Base-by-base conservation (phyloP, 2,113 vertebrate species). In the Egretta garzetta region DNA sequence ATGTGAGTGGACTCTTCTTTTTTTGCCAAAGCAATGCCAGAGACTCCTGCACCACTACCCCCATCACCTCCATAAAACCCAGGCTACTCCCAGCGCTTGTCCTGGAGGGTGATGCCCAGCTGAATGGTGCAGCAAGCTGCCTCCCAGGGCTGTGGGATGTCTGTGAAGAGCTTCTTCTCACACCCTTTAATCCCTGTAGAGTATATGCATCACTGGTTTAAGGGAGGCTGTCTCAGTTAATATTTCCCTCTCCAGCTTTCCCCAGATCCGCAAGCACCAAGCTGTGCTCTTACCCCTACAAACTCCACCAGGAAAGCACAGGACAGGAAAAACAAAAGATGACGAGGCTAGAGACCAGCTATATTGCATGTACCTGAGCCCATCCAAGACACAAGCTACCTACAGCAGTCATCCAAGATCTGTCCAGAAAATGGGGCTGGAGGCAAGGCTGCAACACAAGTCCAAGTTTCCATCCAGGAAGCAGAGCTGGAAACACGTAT, bases 401-500 rank as follows among this genome's bases (percentile, higher is more conserved):
- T 12, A 11, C 52, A 19, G 8, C 22, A 20, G 10, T 2, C 22
- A 14, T 50, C 63, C 58, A 41, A 18, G 18, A 15, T 7, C 35
- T 6, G 4, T 5, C 62, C 43, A 43, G 37, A 59, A 41, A 74
- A 47, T 0, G 1, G 15, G 26, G 35, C 50, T 71, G 26, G 16
- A 59, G 9, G 41, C 4, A 41, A 39, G 10, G 10, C 33, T 58
- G 41, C 43, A 70, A 14, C 11, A 10, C 0, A 3, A 39, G 6
- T 8, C 24, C 21, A 35, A 33, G 6, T 6, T 18, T 30, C 28
- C 58, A n/a, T 2, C 6, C 33, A 68, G 21, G 21, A 53, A 1
- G 0, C 26, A 52, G 14, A 0, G 3, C 15, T 16, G 0, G 11
- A 47, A 68, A 10, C 15, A 33, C 3, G 0, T 0, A 7, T 5